Evolutionary conservation across 23 tunicate species (phyloP), one percentile per base, ranked within the genome.

Genomic region (Clavelina lepadiformis): DNA sequence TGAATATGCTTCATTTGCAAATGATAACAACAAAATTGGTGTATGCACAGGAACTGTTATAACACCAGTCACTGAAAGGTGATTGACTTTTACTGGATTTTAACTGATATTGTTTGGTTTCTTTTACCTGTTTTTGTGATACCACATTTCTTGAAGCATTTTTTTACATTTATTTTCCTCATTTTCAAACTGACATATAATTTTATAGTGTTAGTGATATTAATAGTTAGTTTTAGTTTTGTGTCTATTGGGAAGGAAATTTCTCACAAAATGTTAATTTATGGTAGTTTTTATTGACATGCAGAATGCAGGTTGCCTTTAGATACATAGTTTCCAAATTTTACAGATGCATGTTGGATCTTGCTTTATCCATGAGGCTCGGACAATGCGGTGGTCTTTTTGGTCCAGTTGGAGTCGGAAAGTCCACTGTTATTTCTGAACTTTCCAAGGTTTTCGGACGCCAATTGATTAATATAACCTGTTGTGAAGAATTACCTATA

Each of bases 41-140:
- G 54, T 67, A 2, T 62, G 72, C 33, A 28, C 51, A 29, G 81
- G 66, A 44, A 64, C 64, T 26, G 91, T 64, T 3, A 75, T 83
- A 22, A 73, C 89, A 35, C 89, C 97, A 28, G 2, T 72, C 7
- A 62, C 89, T 11, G 97, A 89, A 69, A 81, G 83, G 97, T 86
- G 33, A 19, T n/a, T n/a, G n/a, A n/a, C n/a, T n/a, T n/a, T n/a
- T n/a, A n/a, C n/a, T n/a, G n/a, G n/a, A n/a, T n/a, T n/a, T n/a
- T n/a, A n/a, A n/a, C n/a, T n/a, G n/a, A n/a, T n/a, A n/a, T n/a
- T n/a, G n/a, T n/a, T n/a, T n/a, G n/a, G n/a, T n/a, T n/a, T n/a
- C n/a, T n/a, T n/a, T n/a, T n/a, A n/a, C n/a, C n/a, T n/a, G n/a
- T n/a, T n/a, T n/a, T n/a, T n/a, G n/a, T n/a, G n/a, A n/a, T n/a